A percentile compares a stretch with the other conserved stretches of the same genome.
phyloP scores from a whole-genome alignment of 2,888 invertebrate genomes.

The Mythimna vitellina region DNA sequence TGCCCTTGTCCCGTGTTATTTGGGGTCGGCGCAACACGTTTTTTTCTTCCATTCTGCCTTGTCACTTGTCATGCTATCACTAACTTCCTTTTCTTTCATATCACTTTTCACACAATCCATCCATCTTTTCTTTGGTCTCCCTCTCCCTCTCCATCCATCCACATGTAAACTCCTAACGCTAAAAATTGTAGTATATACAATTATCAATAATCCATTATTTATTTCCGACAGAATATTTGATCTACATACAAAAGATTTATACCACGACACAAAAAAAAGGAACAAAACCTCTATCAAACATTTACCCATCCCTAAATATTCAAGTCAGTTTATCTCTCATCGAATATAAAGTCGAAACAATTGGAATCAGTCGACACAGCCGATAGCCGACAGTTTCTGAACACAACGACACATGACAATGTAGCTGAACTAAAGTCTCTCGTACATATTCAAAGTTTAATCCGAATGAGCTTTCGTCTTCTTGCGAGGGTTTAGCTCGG shows the following conservation, averaged over 20 bases:
- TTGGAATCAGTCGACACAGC: conserved; percentile 61
- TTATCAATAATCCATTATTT: background rate
- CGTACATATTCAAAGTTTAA: conserved; percentile 87
- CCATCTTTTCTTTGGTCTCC: too few species aligned
- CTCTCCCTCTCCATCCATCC: too few species aligned
- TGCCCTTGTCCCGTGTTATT: too few species aligned
- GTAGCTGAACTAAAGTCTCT: conserved; percentile 74
- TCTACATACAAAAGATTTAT: background rate
- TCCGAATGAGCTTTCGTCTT: conserved; percentile 82
- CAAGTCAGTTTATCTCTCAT: conserved; percentile 45
- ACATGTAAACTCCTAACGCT: too few species aligned
- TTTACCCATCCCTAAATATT: conserved; percentile 31
- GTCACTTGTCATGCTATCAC: too few species aligned
- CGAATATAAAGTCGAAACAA: conserved; percentile 48
- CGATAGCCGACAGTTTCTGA: conserved; percentile 64
- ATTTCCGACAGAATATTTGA: background rate
- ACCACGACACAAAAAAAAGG: conserved; percentile 3
- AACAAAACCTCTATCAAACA: conserved; percentile 20
- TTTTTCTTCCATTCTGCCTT: too few species aligned
- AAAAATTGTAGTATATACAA: too few species aligned
- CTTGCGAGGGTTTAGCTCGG: conserved; percentile 74
- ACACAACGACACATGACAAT: conserved; percentile 68
- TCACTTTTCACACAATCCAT: too few species aligned
- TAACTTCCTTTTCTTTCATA: too few species aligned
- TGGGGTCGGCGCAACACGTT: too few species aligned